phyloP scores from a whole-genome alignment of 2,113 vertebrate genomes.

The Poeciliopsis occidentalis region DNA sequence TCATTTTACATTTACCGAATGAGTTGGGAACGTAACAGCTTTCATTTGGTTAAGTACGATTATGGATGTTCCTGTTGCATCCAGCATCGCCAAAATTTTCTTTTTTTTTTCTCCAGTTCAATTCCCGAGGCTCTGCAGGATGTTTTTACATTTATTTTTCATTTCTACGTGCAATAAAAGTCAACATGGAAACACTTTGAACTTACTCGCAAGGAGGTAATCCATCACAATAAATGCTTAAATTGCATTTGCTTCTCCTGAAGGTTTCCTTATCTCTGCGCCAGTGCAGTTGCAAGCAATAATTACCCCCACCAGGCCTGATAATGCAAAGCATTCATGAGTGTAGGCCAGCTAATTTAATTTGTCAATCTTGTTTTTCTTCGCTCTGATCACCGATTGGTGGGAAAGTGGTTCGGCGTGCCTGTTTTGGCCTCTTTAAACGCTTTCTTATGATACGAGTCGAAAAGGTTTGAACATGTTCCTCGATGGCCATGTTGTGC shows the following conservation, averaged over 20 bases:
- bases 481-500: background rate
- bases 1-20: background rate
- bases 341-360: background rate
- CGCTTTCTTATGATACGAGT: background rate
- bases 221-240: conserved; percentile 18
- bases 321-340: background rate
- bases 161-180: background rate
- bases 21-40: background rate
- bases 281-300: background rate
- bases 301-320: background rate
- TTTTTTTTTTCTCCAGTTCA: background rate
- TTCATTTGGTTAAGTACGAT: background rate
- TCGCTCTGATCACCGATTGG: background rate
- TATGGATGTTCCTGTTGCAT: background rate
- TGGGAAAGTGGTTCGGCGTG: background rate
- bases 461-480: rapidly evolving
- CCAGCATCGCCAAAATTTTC: too few relatives aligned
- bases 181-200: background rate
- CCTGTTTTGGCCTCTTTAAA: conserved; percentile 1
- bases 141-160: background rate
- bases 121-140: background rate
- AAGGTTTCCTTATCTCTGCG: conserved; percentile 7
- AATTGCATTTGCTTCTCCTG: conserved; percentile 13
- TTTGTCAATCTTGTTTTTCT: background rate
- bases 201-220: background rate